Conservation (phyloP, 2,113 vertebrate species). For the Leucosticte australis region DNA sequence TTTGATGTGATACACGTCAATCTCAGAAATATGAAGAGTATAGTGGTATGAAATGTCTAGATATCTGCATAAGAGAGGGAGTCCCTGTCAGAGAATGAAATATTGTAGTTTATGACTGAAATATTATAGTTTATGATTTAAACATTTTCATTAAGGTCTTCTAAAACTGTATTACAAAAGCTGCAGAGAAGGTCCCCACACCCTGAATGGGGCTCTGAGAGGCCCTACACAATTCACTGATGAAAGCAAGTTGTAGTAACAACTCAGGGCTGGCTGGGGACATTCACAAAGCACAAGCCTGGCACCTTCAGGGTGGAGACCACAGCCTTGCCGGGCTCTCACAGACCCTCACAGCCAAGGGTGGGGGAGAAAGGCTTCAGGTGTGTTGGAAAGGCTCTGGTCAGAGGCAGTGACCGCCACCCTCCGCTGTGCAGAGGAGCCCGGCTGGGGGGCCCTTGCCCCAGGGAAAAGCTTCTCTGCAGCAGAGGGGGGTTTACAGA, state of each 20-base stretch:
- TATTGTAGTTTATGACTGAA: not conserved
- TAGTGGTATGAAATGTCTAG: not conserved
- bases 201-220: not conserved
- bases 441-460: not conserved
- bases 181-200: not conserved
- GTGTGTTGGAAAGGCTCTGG: not conserved
- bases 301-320: too few relatives aligned
- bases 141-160: not conserved
- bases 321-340: not conserved
- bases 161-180: not conserved
- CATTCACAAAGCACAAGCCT: not conserved
- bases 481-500: too few relatives aligned
- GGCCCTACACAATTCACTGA: accelerated
- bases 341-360: too few relatives aligned
- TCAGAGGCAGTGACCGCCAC: not conserved
- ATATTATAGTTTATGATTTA: not conserved
- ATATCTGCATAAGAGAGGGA: not conserved
- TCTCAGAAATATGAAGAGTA: not conserved
- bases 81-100: not conserved
- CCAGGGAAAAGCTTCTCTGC: not conserved
- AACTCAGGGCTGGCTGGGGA: not conserved
- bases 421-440: not conserved
- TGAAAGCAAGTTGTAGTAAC: not conserved
- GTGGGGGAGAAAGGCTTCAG: not conserved
- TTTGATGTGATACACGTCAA: not conserved